A percentile compares a stretch with the other conserved stretches of the same genome.
These are phyloP conservation scores for Sylvilagus bachmani DNA, from an alignment of 2,113 vertebrate genomes.

Conservation along the genomic window DNA sequence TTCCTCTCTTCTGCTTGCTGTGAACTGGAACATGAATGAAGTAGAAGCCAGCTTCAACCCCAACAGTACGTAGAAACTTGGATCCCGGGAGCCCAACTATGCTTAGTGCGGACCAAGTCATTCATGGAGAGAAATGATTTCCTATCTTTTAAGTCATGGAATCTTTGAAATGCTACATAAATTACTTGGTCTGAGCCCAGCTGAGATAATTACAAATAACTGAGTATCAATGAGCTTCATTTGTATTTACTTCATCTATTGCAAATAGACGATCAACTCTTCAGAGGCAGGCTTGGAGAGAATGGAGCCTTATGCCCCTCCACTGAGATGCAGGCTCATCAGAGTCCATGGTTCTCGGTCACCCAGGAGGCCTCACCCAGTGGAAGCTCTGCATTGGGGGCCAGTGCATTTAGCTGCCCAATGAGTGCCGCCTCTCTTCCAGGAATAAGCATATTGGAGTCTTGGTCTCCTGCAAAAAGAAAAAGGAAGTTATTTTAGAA, in stretches of 20 bases:
- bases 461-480: not conserved
- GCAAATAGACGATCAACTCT: slow-evolving; percentile 1
- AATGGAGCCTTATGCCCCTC: not conserved
- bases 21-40: not conserved
- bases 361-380: not conserved
- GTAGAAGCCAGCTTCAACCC: not conserved
- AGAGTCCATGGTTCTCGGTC: not conserved
- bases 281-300: not conserved
- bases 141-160: not conserved
- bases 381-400: not conserved
- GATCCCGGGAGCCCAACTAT: not conserved
- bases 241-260: not conserved
- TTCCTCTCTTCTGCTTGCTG: not conserved
- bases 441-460: slow-evolving; percentile 4
- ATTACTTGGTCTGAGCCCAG: not conserved
- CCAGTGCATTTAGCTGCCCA: not conserved
- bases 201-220: slow-evolving; percentile 18
- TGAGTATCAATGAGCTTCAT: not conserved
- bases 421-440: not conserved
- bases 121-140: not conserved
- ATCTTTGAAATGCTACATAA: slow-evolving; percentile 2
- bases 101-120: rapidly evolving
- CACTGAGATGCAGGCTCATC: not conserved
- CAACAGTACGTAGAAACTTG: not conserved
- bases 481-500: not conserved